Evolutionary conservation across 2,113 vertebrate species (phyloP).

Genomic region (Jaculus jaculus): DNA sequence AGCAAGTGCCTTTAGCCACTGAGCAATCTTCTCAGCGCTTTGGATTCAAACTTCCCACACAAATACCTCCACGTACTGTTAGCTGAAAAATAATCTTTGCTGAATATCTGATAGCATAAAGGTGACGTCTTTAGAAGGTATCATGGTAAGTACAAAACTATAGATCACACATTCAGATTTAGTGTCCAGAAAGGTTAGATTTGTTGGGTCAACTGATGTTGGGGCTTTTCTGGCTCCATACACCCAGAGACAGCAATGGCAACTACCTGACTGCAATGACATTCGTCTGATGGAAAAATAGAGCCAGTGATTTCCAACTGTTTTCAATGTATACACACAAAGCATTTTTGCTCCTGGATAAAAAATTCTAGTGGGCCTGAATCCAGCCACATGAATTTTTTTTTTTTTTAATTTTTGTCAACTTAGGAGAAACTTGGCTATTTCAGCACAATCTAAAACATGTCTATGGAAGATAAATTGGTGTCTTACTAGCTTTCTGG

Average conservation of each 20-base stretch:
- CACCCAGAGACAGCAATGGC: neutral
- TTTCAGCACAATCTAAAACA: constrained; percentile 53
- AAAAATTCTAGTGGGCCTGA: constrained; percentile 50
- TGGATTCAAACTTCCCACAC: neutral
- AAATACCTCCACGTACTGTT: neutral
- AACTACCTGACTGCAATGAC: neutral
- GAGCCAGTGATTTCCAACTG: neutral
- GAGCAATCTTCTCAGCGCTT: neutral
- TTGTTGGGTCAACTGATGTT: neutral
- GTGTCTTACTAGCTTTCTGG: constrained; percentile 46
- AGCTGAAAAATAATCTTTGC: neutral
- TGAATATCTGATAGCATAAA: neutral
- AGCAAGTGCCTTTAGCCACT: too few relatives aligned
- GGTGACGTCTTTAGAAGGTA: neutral
- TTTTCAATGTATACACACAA: constrained; percentile 24
- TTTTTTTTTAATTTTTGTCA: neutral
- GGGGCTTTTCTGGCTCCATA: neutral
- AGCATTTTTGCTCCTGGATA: constrained; percentile 52
- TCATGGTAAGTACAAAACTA: neutral
- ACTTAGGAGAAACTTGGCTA: constrained; percentile 58
- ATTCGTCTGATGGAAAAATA: neutral
- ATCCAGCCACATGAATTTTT: constrained; percentile 49
- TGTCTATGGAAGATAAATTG: constrained; percentile 45
- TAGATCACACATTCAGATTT: neutral
- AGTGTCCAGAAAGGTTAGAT: neutral